These are phyloP conservation scores for Meliscaeva auricollis DNA, from an alignment of 2,888 invertebrate genomes.

Conservation along the genomic window DNA sequence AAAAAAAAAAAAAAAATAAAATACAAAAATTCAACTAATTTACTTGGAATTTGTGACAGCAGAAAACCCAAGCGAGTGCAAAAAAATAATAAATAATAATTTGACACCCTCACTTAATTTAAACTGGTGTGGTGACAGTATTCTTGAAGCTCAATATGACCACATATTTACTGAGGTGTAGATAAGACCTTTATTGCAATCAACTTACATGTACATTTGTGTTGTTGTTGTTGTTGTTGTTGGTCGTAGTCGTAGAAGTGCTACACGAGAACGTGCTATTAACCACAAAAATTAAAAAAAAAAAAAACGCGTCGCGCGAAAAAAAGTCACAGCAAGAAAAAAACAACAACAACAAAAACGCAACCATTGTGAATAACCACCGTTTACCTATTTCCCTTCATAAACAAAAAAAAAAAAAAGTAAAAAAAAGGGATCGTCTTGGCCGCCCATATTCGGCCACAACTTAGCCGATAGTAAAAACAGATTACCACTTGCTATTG, in stretches of 20 bases:
- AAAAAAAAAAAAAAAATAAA: conserved; percentile 3
- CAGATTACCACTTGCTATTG: conserved; percentile 63
- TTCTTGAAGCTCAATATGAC: conserved; percentile 6
- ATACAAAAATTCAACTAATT: conserved; percentile 37
- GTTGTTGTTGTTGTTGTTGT: background rate
- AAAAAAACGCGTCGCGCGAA: conserved; percentile 40
- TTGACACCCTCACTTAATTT: conserved; percentile 62
- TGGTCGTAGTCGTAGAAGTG: background rate
- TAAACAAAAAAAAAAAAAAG: background rate
- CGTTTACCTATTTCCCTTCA: conserved; percentile 28
- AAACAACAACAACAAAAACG: background rate
- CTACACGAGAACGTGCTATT: conserved; percentile 68
- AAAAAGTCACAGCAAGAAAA: conserved; percentile 24
- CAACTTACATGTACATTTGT: background rate
- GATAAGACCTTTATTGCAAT: background rate
- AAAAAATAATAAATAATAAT: conserved; percentile 34
- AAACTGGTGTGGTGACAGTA: conserved; percentile 25
- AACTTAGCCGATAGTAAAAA: conserved; percentile 56
- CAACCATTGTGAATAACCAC: conserved; percentile 26
- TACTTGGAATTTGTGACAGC: conserved; percentile 53
- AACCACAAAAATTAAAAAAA: conserved; percentile 36
- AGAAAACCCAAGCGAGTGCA: conserved; percentile 5
- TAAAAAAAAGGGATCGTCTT: conserved; percentile 38
- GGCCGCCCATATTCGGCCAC: conserved; percentile 25
- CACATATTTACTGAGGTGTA: background rate